Conservation (phyloP, 2,888 invertebrate species). For the Cristatella mucedo region DNA sequence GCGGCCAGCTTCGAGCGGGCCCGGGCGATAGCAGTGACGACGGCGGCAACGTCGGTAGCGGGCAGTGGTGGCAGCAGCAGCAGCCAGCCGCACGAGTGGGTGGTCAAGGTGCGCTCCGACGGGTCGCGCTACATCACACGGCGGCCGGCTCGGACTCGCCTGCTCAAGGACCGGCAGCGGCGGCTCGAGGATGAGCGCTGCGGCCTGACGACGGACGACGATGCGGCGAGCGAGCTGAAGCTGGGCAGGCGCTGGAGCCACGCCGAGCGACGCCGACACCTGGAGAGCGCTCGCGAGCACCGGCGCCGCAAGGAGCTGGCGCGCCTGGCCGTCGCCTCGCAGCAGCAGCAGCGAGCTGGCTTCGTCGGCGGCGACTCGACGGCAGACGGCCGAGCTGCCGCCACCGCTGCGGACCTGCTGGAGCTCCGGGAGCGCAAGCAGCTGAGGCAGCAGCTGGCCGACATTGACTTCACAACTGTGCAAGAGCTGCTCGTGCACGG, state of each 20-base stretch:
- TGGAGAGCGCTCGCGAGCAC: conserved; percentile 53
- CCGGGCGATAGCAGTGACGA: neutral
- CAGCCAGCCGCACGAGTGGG: conserved; percentile 45
- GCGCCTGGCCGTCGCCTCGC: too few species aligned
- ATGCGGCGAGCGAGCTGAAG: conserved; percentile 60
- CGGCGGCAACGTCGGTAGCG: neutral
- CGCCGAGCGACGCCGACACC: conserved; percentile 56
- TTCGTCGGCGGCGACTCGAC: too few species aligned
- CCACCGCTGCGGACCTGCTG: conserved; percentile 35
- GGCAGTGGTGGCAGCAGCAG: conserved; percentile 11
- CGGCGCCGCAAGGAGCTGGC: conserved; percentile 38
- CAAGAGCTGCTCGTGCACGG: conserved; percentile 48
- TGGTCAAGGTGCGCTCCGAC: conserved; percentile 58
- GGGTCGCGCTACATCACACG: conserved; percentile 60
- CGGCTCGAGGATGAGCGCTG: conserved; percentile 52
- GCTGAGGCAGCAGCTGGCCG: conserved; percentile 44
- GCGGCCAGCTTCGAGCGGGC: neutral
- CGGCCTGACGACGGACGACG: conserved; percentile 57
- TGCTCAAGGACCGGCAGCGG: conserved; percentile 51
- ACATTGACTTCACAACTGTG: conserved; percentile 45
- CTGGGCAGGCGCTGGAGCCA: conserved; percentile 57
- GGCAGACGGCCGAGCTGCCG: too few species aligned
- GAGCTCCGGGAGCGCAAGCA: conserved; percentile 44
- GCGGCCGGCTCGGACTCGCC: conserved; percentile 50
- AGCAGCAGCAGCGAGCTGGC: conserved; percentile 17